Evolutionary conservation across 2,113 vertebrate genomes (phyloP).

Genomic region (Chiloscyllium plagiosum): DNA sequence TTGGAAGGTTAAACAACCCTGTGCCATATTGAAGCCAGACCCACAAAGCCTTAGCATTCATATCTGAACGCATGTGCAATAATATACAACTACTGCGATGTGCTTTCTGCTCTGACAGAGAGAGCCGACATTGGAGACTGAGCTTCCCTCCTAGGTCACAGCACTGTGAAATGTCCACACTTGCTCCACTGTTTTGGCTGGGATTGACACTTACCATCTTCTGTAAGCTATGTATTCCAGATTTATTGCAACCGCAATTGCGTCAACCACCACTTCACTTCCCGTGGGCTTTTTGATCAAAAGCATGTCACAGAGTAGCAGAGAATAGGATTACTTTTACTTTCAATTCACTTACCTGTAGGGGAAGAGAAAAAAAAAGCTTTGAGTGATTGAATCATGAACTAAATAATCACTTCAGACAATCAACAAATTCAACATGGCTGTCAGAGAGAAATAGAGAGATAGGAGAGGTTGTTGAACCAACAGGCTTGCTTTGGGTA

Average conservation of each 20-base stretch:
- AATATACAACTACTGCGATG: background rate
- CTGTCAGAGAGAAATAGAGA: slow-evolving; percentile 41
- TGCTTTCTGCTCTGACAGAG: background rate
- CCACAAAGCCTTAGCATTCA: background rate
- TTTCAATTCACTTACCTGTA: slow-evolving; percentile 63
- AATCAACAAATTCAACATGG: slow-evolving; percentile 63
- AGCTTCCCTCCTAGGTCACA: background rate
- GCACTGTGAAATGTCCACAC: too few species aligned
- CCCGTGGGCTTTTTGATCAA: slow-evolving; percentile 44
- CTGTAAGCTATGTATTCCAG: slow-evolving; percentile 44
- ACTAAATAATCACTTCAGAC: slow-evolving; percentile 62
- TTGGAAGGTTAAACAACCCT: background rate
- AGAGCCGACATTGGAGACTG: background rate
- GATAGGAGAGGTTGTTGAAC: background rate
- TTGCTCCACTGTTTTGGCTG: background rate
- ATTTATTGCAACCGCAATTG: slow-evolving; percentile 46
- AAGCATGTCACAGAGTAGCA: slow-evolving; percentile 45
- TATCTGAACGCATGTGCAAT: background rate
- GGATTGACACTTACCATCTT: slow-evolving; percentile 61
- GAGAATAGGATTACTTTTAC: slow-evolving; percentile 43
- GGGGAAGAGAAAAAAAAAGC: slow-evolving; percentile 50
- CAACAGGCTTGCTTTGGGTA: background rate
- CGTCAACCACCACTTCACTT: slow-evolving; percentile 44
- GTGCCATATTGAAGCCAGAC: background rate
- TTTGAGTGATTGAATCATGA: slow-evolving; percentile 63